A percentile compares a stretch with the other conserved stretches of the same genome.
These are phyloP conservation scores for Pogonocichla stellata DNA, from an alignment of 2,113 vertebrate genomes.

Conservation along the genomic window DNA sequence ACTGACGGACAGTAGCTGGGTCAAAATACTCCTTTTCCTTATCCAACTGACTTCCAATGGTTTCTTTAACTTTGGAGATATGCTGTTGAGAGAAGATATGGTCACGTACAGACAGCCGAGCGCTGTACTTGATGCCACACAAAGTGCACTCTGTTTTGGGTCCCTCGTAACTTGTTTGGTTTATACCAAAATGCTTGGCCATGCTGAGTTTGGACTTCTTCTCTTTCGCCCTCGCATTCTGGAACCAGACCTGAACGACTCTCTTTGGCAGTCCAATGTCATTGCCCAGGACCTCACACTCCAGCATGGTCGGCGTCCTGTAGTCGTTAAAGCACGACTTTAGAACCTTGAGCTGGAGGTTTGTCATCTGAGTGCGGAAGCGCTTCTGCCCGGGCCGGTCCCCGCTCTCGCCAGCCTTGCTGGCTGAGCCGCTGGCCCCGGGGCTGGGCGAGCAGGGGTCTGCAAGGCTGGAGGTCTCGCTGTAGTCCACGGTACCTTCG, in stretches of 20 bases:
- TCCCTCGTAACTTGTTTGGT: constrained; percentile 97
- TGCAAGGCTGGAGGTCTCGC: constrained; percentile 96
- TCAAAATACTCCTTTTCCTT: constrained; percentile 99
- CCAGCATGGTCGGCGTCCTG: constrained; percentile 97
- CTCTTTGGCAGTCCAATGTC: constrained; percentile 99
- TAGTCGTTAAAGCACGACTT: constrained; percentile 99
- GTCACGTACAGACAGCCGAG: constrained; percentile 96
- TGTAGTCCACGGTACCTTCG: constrained; percentile 95
- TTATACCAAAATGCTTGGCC: constrained; percentile 99
- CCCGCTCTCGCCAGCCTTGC: constrained; percentile 88
- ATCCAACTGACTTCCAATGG: constrained; percentile 97
- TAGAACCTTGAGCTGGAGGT: constrained; percentile 96
- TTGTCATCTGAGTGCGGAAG: constrained; percentile 98
- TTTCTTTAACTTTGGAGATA: constrained; percentile 98
- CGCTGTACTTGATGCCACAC: constrained; percentile 98
- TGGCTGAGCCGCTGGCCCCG: constrained; percentile 86
- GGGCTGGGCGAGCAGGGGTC: constrained; percentile 97
- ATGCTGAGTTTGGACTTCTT: constrained; percentile 99
- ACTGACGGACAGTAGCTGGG: constrained; percentile 96
- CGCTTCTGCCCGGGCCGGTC: constrained; percentile 97
- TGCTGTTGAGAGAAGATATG: constrained; percentile 99
- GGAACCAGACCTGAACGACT: constrained; percentile 99
- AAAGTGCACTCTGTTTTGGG: constrained; percentile 98
- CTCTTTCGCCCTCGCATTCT: constrained; percentile 98
- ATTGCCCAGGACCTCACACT: constrained; percentile 99